These are phyloP conservation scores for Rhogogaster chlorosoma DNA, from an alignment of 2,888 invertebrate genomes.

Conservation along the genomic window DNA sequence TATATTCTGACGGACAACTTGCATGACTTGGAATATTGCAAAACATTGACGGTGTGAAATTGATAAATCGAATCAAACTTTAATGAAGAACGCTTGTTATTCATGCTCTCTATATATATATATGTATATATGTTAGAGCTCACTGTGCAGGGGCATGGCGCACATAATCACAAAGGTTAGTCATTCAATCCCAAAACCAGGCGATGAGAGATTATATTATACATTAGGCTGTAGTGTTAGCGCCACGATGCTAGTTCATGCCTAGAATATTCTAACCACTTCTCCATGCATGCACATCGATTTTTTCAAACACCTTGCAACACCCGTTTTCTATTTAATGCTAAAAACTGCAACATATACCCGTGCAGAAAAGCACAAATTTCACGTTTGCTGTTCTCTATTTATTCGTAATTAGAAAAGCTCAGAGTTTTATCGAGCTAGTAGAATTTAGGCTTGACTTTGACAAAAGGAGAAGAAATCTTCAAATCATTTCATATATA, in stretches of 20 bases:
- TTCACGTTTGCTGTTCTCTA: neutral
- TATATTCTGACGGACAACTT: neutral
- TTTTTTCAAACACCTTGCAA: neutral
- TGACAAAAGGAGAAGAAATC: neutral
- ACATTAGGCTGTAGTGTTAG: neutral
- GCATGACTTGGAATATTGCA: neutral
- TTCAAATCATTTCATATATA: neutral
- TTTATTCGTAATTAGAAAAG: neutral
- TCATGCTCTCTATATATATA: slow-evolving; percentile 63
- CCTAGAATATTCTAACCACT: slow-evolving; percentile 14
- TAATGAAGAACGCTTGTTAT: slow-evolving; percentile 59
- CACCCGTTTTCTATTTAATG: neutral
- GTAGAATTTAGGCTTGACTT: neutral
- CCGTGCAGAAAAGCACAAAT: neutral
- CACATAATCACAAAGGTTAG: slow-evolving; percentile 71
- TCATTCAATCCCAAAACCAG: slow-evolving; percentile 53
- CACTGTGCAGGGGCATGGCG: slow-evolving; percentile 70
- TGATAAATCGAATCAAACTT: neutral
- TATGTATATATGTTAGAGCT: slow-evolving; percentile 71
- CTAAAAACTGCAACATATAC: neutral
- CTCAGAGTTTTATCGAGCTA: neutral
- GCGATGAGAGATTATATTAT: neutral
- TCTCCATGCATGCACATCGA: neutral
- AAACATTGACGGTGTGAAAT: neutral
- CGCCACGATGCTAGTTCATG: neutral